phyloP scores from a whole-genome alignment of 2,888 invertebrate species.

The Helicoverpa assulta region DNA sequence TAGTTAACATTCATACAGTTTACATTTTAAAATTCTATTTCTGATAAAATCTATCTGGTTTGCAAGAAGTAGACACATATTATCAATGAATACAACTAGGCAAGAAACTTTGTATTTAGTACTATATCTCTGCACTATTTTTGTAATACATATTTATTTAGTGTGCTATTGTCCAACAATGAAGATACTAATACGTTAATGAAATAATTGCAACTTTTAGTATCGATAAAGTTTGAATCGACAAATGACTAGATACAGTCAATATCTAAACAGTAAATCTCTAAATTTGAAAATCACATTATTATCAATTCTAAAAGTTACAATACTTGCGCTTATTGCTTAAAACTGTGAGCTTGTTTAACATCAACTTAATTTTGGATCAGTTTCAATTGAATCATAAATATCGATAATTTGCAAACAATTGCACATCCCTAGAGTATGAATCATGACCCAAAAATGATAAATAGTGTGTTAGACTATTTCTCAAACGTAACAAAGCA shows the following conservation, averaged over 20 bases:
- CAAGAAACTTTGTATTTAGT: neutral
- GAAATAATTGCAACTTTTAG: constrained; percentile 26
- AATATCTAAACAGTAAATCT: constrained; percentile 11
- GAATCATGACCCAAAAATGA: neutral
- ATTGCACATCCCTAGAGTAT: neutral
- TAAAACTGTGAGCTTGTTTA: neutral
- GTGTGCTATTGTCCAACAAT: neutral
- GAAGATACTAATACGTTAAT: neutral
- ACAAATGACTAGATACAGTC: constrained; percentile 28
- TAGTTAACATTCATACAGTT: neutral
- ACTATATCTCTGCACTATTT: neutral
- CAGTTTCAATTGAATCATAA: neutral
- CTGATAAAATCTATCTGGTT: too few species aligned
- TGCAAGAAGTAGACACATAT: too few species aligned
- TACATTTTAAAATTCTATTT: neutral
- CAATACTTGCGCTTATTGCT: constrained; percentile 5
- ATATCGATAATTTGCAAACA: neutral
- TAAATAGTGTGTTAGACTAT: too few species aligned
- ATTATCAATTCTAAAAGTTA: constrained; percentile 7
- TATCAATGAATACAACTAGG: neutral
- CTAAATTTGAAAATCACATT: constrained; percentile 14
- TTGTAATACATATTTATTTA: too few species aligned
- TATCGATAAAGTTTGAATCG: constrained; percentile 15
- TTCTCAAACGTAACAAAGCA: too few species aligned
- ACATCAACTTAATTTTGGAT: neutral